Conservation (phyloP, 2,888 invertebrate genomes). For the Amblyteles armatorius region DNA sequence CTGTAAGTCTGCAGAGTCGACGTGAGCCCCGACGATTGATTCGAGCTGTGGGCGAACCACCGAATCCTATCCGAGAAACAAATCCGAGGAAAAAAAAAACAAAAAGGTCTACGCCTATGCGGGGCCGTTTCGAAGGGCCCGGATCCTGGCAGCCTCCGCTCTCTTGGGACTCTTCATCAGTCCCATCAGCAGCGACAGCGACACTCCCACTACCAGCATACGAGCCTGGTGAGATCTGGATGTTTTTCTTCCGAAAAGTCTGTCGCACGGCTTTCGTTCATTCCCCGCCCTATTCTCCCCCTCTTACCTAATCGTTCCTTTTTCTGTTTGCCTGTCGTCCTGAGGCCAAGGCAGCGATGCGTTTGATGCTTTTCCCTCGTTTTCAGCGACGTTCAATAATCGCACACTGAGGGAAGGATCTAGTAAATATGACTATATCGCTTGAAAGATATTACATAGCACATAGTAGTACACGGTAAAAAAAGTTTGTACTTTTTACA, state of each 20-base stretch:
- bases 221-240: slow-evolving; percentile 37
- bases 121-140: slow-evolving; percentile 70
- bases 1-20: slow-evolving; percentile 73
- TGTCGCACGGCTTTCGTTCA: slow-evolving; percentile 60
- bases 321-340: background rate
- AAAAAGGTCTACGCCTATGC: slow-evolving; percentile 69
- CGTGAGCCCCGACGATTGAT: slow-evolving; percentile 68
- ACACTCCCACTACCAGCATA: slow-evolving; percentile 35
- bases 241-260: slow-evolving; percentile 69
- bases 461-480: too few relatives aligned
- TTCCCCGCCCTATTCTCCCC: slow-evolving; percentile 12
- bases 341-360: background rate
- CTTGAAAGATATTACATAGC: too few relatives aligned
- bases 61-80: background rate
- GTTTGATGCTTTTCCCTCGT: slow-evolving; percentile 21
- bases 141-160: slow-evolving; percentile 73
- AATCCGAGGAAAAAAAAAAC: background rate
- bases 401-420: background rate
- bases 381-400: slow-evolving; percentile 49
- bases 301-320: slow-evolving; percentile 40
- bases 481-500: too few relatives aligned
- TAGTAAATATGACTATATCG: too few relatives aligned
- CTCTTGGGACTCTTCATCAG: slow-evolving; percentile 43
- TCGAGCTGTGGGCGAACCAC: slow-evolving; percentile 50
- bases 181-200: background rate